These are phyloP conservation scores for Lagorchestes hirsutus DNA, from an alignment of 2,797 vertebrate species.

Conservation along the genomic window DNA sequence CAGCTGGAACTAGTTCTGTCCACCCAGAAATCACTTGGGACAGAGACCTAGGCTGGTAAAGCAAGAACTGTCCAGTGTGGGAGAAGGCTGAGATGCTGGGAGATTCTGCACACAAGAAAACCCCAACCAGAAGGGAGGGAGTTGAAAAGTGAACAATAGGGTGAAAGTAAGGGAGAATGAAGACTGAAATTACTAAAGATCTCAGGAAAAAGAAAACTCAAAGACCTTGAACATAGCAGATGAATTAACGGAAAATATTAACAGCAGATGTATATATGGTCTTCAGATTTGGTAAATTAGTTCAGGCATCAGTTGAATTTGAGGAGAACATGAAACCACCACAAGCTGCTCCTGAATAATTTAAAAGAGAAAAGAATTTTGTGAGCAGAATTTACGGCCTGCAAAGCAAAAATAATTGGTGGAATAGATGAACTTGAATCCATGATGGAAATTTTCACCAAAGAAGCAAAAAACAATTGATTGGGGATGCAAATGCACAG, in stretches of 20 bases:
- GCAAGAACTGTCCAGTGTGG: background rate
- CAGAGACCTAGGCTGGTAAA: background rate
- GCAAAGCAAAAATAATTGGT: background rate
- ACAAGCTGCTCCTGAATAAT: background rate
- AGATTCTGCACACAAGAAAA: background rate
- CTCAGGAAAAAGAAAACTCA: background rate
- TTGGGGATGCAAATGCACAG: background rate
- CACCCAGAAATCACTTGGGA: background rate
- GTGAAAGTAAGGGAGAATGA: background rate
- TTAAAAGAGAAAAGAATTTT: background rate
- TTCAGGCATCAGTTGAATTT: background rate
- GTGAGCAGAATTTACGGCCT: background rate
- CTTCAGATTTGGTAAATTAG: background rate
- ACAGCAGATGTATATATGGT: background rate
- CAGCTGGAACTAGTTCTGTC: background rate
- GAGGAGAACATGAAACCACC: background rate
- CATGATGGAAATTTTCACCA: background rate
- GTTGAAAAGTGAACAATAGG: background rate
- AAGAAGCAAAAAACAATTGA: background rate
- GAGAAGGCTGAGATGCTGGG: background rate
- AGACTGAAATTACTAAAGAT: background rate
- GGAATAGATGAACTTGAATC: background rate
- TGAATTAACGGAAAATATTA: background rate
- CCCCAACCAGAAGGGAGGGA: background rate
- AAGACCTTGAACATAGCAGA: background rate